Evolutionary conservation across 2,113 vertebrate genomes (phyloP).

Genomic region (Coreoperca whiteheadi): DNA sequence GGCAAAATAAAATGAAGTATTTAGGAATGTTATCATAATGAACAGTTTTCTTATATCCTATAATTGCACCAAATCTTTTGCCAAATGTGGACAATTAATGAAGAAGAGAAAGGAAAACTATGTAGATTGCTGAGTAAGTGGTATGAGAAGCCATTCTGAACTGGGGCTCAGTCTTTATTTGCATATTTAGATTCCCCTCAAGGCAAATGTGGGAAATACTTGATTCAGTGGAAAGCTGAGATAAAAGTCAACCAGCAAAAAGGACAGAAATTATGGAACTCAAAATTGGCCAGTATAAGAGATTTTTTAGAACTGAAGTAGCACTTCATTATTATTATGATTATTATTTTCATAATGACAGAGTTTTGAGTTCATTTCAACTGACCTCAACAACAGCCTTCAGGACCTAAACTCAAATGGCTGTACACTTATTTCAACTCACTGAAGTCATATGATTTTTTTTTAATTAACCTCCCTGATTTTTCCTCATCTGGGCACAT

Average conservation of each 20-base stretch:
- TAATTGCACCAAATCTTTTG: background rate
- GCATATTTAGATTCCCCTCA: conserved; percentile 25
- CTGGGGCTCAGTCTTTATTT: conserved; percentile 12
- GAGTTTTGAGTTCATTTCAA: background rate
- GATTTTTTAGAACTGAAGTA: background rate
- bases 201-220: conserved; percentile 21
- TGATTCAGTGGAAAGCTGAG: background rate
- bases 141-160: conserved; percentile 20
- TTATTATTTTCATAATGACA: background rate
- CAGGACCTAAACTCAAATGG: background rate
- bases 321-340: background rate
- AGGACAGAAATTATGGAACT: background rate
- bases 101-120: background rate
- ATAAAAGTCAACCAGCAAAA: conserved; percentile 11
- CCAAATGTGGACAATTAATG: background rate
- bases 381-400: background rate
- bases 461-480: background rate
- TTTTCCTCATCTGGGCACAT: background rate
- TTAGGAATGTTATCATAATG: background rate
- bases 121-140: background rate
- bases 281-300: background rate
- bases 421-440: background rate
- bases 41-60: background rate
- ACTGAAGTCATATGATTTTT: background rate
- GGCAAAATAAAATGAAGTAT: background rate